Percentiles rank a stretch among this genome's conserved stretches.
These are phyloP conservation scores for Penaeus vannamei DNA, from an alignment of 1,140 invertebrate species.

Conservation along the genomic window DNA sequence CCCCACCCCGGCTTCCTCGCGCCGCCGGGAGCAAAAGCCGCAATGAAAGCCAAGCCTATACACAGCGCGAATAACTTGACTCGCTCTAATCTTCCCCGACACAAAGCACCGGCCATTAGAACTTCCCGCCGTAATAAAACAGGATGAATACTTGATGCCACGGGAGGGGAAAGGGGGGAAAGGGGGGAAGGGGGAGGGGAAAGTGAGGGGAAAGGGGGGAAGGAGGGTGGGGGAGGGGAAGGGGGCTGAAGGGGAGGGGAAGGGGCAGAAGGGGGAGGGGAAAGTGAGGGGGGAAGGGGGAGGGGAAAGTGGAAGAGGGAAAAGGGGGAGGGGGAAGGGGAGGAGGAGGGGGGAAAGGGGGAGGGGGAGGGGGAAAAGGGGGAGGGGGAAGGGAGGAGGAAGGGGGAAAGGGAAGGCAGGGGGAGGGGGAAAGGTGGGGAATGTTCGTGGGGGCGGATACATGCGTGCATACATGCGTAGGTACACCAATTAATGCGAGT, in stretches of 20 bases:
- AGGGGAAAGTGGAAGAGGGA: not conserved
- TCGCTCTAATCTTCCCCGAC: too few relatives aligned
- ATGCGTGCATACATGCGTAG: too few relatives aligned
- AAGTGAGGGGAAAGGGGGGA: not conserved
- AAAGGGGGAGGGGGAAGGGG: not conserved
- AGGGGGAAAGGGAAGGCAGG: not conserved
- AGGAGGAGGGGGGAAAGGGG: slow-evolving; percentile 10
- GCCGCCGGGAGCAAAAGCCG: too few relatives aligned
- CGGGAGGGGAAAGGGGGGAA: not conserved
- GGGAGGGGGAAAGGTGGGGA: not conserved
- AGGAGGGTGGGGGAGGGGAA: slow-evolving; percentile 8
- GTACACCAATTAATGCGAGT: too few relatives aligned
- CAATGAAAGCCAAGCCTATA: too few relatives aligned
- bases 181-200: not conserved
- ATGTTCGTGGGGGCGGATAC: too few relatives aligned
- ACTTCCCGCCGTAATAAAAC: not conserved
- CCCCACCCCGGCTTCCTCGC: too few relatives aligned
- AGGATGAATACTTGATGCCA: not conserved
- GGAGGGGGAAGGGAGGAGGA: not conserved
- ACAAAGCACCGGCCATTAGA: too few relatives aligned
- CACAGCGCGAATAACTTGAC: too few relatives aligned
- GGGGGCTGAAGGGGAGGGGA: not conserved
- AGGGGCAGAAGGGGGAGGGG: not conserved
- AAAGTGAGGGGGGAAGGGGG: not conserved
- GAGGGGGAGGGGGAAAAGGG: not conserved